Conservation (phyloP, 2,113 vertebrate genomes). For the Malurus cyaneus region DNA sequence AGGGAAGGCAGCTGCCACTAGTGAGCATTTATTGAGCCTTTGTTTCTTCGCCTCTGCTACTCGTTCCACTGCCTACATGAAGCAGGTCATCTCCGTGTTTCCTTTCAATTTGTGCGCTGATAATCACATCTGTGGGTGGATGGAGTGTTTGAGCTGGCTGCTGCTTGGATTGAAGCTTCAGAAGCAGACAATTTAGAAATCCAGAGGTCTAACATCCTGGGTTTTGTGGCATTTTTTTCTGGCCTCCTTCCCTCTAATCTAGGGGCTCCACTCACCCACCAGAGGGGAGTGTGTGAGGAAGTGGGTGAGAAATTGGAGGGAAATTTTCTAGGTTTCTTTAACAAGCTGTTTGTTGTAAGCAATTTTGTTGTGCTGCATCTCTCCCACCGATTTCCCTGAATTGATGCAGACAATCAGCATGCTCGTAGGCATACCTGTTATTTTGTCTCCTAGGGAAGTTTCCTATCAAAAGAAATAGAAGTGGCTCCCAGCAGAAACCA, state of each 20-base stretch:
- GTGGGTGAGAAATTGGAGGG: background rate
- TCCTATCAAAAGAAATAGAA: constrained; percentile 31
- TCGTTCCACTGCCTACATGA: background rate
- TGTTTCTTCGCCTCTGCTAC: background rate
- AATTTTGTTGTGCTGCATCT: constrained; percentile 6
- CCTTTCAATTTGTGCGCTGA: background rate
- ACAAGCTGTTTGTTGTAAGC: constrained; percentile 24
- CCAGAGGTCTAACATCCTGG: background rate
- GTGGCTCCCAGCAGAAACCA: constrained; percentile 30
- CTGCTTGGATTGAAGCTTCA: background rate
- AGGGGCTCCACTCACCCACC: background rate
- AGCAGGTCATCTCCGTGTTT: background rate
- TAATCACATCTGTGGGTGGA: background rate
- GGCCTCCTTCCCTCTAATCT: background rate
- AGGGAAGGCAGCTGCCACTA: background rate
- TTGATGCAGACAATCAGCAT: constrained; percentile 42
- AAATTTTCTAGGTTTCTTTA: background rate
- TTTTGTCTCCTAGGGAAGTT: constrained; percentile 12
- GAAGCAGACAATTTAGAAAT: background rate
- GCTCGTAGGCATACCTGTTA: constrained; percentile 16
- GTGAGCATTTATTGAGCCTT: background rate
- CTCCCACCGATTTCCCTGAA: constrained; percentile 14
- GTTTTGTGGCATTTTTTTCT: background rate
- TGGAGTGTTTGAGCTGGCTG: background rate
- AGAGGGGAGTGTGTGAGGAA: background rate